Conservation (phyloP, 1,140 invertebrate species). For the Cyphomyrmex costatus region DNA sequence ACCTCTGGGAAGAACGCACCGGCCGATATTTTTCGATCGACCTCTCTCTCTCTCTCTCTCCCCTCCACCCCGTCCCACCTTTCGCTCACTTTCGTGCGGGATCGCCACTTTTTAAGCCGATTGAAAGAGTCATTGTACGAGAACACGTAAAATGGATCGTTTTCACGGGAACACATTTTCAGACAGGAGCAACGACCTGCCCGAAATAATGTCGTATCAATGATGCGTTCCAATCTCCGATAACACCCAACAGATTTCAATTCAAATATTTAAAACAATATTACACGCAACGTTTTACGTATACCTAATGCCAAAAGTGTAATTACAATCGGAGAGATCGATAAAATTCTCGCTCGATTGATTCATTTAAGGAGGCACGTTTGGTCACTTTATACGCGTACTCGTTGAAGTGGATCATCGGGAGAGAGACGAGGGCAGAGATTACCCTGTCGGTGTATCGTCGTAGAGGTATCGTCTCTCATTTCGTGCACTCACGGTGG, state of each 20-base stretch:
- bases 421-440: slow-evolving; percentile 63
- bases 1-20: slow-evolving; percentile 36
- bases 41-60: background rate
- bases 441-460: slow-evolving; percentile 67
- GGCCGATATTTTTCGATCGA: slow-evolving; percentile 64
- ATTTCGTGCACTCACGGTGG: slow-evolving; percentile 73
- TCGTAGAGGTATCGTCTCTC: slow-evolving; percentile 74
- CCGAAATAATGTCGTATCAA: background rate
- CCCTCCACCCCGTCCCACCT: slow-evolving; percentile 53
- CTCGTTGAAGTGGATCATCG: slow-evolving; percentile 54
- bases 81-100: slow-evolving; percentile 32
- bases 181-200: background rate
- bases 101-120: slow-evolving; percentile 61
- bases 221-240: background rate
- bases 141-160: background rate
- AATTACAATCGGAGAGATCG: background rate
- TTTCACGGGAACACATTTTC: background rate
- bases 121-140: slow-evolving; percentile 29
- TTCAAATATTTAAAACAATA: background rate
- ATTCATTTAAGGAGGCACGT: slow-evolving; percentile 20
- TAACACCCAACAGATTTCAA: background rate
- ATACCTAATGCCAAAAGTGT: background rate
- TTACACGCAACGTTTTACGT: background rate
- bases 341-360: slow-evolving; percentile 10
- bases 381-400: background rate